Evolutionary conservation across 1,140 invertebrate species (phyloP).

Genomic region (Drosophila nikananu): DNA sequence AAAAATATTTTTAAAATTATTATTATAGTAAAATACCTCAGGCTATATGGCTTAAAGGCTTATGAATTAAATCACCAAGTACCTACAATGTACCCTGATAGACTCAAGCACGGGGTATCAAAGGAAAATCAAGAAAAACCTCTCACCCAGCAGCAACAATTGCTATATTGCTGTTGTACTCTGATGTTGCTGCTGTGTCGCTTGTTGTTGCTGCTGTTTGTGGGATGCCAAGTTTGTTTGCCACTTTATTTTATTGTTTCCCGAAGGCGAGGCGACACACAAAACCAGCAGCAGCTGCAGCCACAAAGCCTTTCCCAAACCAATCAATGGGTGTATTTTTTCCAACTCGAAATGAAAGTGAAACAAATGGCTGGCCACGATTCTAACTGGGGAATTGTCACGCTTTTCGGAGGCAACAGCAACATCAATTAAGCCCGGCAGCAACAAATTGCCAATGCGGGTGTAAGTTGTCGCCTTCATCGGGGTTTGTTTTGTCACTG

Average conservation of each 20-base stretch:
- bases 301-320: constrained; percentile 13
- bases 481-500: constrained; percentile 78
- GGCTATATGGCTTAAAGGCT: neutral
- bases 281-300: constrained; percentile 32
- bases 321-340: constrained; percentile 34
- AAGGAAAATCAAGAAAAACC: constrained; percentile 13
- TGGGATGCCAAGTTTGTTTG: constrained; percentile 63
- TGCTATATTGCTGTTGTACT: constrained; percentile 9
- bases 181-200: constrained; percentile 31
- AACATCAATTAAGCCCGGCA: constrained; percentile 66
- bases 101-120: constrained; percentile 1
- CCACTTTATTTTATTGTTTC: constrained; percentile 82
- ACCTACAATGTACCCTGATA: neutral
- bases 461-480: constrained; percentile 66
- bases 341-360: constrained; percentile 46
- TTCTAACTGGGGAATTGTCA: constrained; percentile 56
- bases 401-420: constrained; percentile 28
- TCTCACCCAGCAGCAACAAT: constrained; percentile 30
- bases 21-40: neutral
- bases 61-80: neutral
- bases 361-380: constrained; percentile 72
- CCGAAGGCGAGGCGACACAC: constrained; percentile 59
- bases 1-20: too few species aligned
- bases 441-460: constrained; percentile 65
- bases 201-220: constrained; percentile 39